Evolutionary conservation across 2,888 invertebrate species (phyloP).

Genomic region (Schizotus pectinicornis): DNA sequence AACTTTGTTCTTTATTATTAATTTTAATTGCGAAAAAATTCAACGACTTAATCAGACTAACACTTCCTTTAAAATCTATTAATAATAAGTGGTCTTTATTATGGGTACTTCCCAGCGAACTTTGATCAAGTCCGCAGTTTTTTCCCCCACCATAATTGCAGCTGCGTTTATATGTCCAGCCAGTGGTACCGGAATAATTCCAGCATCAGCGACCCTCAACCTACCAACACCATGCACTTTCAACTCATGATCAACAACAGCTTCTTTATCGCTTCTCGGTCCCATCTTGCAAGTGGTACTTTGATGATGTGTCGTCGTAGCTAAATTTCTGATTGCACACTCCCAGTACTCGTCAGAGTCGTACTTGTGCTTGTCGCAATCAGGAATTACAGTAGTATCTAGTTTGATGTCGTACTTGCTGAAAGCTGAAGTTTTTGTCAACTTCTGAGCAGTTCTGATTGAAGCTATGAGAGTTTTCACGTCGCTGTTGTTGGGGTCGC

Average conservation of each 20-base stretch:
- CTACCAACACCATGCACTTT: slow-evolving; percentile 80
- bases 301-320: slow-evolving; percentile 84
- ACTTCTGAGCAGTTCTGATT: slow-evolving; percentile 62
- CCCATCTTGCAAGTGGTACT: slow-evolving; percentile 89
- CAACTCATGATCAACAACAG: slow-evolving; percentile 80
- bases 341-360: slow-evolving; percentile 88
- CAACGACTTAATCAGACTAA: too few species aligned
- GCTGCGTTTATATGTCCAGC: slow-evolving; percentile 92
- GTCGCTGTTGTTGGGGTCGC: slow-evolving; percentile 70
- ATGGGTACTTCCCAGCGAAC: too few species aligned
- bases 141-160: slow-evolving; percentile 89
- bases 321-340: slow-evolving; percentile 81
- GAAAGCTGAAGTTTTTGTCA: slow-evolving; percentile 64
- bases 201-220: slow-evolving; percentile 81
- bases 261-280: slow-evolving; percentile 73
- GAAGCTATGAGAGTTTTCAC: slow-evolving; percentile 66
- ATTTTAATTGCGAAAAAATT: too few species aligned
- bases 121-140: slow-evolving; percentile 87
- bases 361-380: slow-evolving; percentile 74
- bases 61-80: too few species aligned
- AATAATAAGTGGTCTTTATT: too few species aligned
- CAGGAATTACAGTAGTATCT: slow-evolving; percentile 67
- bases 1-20: too few species aligned
- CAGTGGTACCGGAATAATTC: slow-evolving; percentile 87
- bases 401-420: slow-evolving; percentile 64